Evolutionary conservation across 2,888 invertebrate genomes (phyloP), one percentile per base, ranked within the genome.

Genomic region (Rhagium mordax): DNA sequence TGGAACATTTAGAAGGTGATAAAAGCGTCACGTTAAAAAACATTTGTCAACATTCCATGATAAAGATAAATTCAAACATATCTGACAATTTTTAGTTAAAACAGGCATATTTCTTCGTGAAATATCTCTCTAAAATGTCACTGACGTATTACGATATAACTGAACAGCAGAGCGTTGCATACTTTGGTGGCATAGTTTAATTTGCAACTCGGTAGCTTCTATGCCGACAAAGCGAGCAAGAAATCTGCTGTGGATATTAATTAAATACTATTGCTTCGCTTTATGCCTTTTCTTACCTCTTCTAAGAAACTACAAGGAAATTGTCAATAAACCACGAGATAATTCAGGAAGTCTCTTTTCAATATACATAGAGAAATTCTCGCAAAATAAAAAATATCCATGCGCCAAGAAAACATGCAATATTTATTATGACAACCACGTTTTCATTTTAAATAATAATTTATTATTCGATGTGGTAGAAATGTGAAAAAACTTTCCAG

Each of bases 141-240:
- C 86, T 86, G 86, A 85, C 84, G 85, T 86, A 86, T 86, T 86
- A 85, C 85, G 84, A 83, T 86, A 85, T 85, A 84, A 82, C 80
- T 79, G 80, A 82, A 81, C 81, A 83, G 82, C 82, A 82, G 81
- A 83, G 74, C 78, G 81, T 82, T 84, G 86, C 86, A 87, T 87
- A 87, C 85, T 85, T 85, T 82, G 83, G 81, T 86, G 87, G 86
- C 87, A 87, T 86, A 86, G 87, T 87, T 87, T 86, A 86, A 87
- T 87, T 86, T 85, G 84, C 86, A 82, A 83, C 81, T 80, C 82
- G 81, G 83, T 83, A 83, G 83, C 82, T 78, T 81, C 79, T 51
- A 74, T 78, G 85, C 87, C 87, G 87, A 87, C 87, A 87, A 87
- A 87, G 87, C 81, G 79, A 78, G 76, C 79, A 80, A 83, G 82